Conservation (phyloP, 2,113 vertebrate species). For the Erinaceus europaeus region DNA sequence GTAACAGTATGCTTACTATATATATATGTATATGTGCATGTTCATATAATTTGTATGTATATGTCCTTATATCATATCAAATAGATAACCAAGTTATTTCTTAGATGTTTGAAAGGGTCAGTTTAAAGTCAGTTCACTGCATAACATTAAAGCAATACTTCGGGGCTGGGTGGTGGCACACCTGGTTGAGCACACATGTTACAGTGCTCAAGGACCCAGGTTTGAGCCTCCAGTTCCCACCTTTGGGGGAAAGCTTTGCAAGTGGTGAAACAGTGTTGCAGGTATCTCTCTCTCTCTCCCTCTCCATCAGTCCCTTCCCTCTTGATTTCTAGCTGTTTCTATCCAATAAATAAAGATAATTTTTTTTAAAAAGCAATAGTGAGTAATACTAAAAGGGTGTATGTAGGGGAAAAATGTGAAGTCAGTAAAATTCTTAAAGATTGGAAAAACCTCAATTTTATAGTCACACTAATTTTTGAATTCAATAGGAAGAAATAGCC, state of each 20-base stretch:
- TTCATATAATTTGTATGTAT: neutral
- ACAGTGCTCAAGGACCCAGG: no score
- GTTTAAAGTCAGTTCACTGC: neutral
- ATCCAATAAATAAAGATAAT: no score
- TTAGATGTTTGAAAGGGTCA: neutral
- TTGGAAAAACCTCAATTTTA: neutral
- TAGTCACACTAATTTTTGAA: neutral
- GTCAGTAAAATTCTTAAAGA: neutral
- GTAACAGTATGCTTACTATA: no score
- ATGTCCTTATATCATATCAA: neutral
- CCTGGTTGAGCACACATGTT: no score
- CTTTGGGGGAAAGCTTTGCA: no score
- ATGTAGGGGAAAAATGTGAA: neutral
- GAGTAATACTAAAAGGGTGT: neutral
- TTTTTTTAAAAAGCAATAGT: no score
- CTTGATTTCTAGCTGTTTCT: no score
- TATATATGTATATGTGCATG: neutral
- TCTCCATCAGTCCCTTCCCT: no score
- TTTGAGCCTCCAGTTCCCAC: no score
- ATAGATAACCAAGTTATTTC: neutral
- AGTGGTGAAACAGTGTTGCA: no score
- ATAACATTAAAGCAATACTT: neutral
- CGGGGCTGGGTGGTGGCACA: no score
- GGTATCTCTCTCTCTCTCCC: no score
- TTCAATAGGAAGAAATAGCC: neutral